Evolutionary conservation across 2,888 invertebrate genomes (phyloP).

Genomic region (Volucella inanis): DNA sequence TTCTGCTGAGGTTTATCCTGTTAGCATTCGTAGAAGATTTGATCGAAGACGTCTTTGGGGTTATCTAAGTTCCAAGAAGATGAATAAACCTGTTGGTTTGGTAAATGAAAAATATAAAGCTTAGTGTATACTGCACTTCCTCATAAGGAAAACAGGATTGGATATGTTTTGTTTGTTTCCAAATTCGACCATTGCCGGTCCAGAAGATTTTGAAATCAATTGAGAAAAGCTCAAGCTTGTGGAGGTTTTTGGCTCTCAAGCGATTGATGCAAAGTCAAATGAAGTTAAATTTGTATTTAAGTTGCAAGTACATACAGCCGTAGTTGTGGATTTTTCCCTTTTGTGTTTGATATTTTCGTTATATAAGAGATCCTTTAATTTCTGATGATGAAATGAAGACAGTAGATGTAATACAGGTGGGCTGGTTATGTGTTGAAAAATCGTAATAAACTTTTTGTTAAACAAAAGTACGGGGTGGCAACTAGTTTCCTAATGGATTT

Average conservation of each 20-base stretch:
- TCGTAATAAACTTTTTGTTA: slow-evolving; percentile 58
- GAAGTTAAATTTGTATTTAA: slow-evolving; percentile 35
- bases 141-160: slow-evolving; percentile 51
- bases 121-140: slow-evolving; percentile 69
- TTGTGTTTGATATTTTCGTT: slow-evolving; percentile 36
- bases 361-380: slow-evolving; percentile 33
- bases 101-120: slow-evolving; percentile 71
- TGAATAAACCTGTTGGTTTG: slow-evolving; percentile 43
- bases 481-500: slow-evolving; percentile 12
- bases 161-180: slow-evolving; percentile 7
- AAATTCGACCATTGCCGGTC: slow-evolving; percentile 34
- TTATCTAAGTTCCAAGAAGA: slow-evolving; percentile 50
- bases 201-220: slow-evolving; percentile 62
- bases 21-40: slow-evolving; percentile 71
- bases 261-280: slow-evolving; percentile 41
- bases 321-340: slow-evolving; percentile 27
- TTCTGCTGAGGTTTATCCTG: slow-evolving; percentile 62
- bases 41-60: slow-evolving; percentile 31
- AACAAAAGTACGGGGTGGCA: slow-evolving; percentile 28
- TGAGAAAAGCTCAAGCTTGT: slow-evolving; percentile 73
- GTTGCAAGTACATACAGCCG: slow-evolving; percentile 17
- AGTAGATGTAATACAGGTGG: slow-evolving; percentile 4
- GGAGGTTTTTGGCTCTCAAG: slow-evolving; percentile 41
- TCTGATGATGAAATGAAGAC: slow-evolving; percentile 11
- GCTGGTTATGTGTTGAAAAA: slow-evolving; percentile 26